These are phyloP conservation scores for Bombyx huttoni DNA, from an alignment of 2,888 invertebrate species.

Conservation along the genomic window DNA sequence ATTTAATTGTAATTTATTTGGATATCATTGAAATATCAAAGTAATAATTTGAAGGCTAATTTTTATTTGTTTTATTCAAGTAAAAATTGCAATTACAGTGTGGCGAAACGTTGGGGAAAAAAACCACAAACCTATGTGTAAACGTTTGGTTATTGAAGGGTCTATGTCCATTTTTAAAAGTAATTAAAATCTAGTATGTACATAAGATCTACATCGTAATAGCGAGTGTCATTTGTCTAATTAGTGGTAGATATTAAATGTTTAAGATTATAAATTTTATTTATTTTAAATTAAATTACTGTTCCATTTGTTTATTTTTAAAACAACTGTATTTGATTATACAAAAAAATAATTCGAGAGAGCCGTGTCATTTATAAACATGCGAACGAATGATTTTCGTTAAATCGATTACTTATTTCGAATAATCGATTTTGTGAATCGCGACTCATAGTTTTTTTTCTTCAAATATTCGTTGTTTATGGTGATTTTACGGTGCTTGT, in stretches of 20 bases:
- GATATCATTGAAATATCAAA: too few relatives aligned
- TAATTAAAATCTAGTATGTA: too few relatives aligned
- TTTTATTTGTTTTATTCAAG: too few relatives aligned
- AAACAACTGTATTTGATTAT: not conserved
- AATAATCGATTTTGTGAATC: conserved; percentile 22
- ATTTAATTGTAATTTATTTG: too few relatives aligned
- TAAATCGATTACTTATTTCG: conserved; percentile 35
- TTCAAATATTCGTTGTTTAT: conserved; percentile 1
- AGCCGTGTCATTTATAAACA: conserved; percentile 31
- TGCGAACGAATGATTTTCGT: conserved; percentile 32
- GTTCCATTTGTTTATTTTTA: not conserved
- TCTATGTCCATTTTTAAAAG: too few relatives aligned
- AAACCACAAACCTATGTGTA: too few relatives aligned
- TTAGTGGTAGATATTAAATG: not conserved
- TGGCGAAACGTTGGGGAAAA: too few relatives aligned
- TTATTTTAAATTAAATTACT: not conserved
- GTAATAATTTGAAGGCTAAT: too few relatives aligned
- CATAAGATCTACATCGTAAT: too few relatives aligned
- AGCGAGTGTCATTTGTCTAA: too few relatives aligned
- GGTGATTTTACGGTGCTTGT: conserved; percentile 3
- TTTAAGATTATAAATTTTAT: not conserved
- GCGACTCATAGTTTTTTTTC: not conserved
- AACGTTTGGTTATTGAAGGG: too few relatives aligned
- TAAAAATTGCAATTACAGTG: too few relatives aligned
- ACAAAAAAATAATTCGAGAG: not conserved